Evolutionary conservation across 2,888 invertebrate genomes (phyloP).

Genomic region (Pterobdella sp.): DNA sequence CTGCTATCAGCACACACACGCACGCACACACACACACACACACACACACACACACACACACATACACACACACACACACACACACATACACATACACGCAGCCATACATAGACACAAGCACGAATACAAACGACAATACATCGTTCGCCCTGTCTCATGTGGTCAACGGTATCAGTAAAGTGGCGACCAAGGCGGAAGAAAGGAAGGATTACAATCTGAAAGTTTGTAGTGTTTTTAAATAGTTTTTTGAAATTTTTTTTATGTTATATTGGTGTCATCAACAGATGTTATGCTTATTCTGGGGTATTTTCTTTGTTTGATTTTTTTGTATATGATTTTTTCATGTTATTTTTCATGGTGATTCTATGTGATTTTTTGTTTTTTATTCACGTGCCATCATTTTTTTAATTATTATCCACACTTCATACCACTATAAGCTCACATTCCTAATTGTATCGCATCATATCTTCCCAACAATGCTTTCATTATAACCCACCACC

Average conservation of each 20-base stretch:
- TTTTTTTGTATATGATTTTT: background rate
- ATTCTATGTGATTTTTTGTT: background rate
- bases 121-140: background rate
- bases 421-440: background rate
- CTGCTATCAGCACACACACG: background rate
- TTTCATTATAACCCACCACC: background rate
- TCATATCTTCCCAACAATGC: no score
- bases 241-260: background rate
- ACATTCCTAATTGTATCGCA: background rate
- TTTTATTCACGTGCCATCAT: background rate
- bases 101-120: constrained; percentile 4
- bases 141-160: constrained; percentile 3
- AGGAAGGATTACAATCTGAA: constrained; percentile 78
- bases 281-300: no score
- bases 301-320: background rate
- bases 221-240: constrained; percentile 54
- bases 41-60: constrained; percentile 16
- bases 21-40: constrained; percentile 3
- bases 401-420: background rate
- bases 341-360: background rate
- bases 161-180: constrained; percentile 8
- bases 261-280: background rate
- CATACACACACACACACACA: background rate
- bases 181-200: constrained; percentile 41
- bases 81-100: constrained; percentile 1